Evolutionary conservation across 2,888 invertebrate genomes (phyloP).

Genomic region (Amphipoea oculea): DNA sequence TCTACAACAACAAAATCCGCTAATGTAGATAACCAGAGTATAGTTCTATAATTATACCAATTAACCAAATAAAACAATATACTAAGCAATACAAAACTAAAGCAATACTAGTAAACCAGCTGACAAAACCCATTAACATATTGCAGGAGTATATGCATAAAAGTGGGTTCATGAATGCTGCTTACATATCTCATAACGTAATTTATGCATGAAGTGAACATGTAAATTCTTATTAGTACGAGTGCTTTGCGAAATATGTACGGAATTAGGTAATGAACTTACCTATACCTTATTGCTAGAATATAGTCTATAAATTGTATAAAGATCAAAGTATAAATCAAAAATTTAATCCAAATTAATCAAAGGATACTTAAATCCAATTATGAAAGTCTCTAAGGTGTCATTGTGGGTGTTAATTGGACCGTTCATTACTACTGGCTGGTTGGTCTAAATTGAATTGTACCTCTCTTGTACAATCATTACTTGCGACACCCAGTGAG

Average conservation of each 20-base stretch:
- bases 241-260: slow-evolving; percentile 41
- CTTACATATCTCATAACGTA: slow-evolving; percentile 46
- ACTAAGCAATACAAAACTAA: neutral
- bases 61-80: neutral
- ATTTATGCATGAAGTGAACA: slow-evolving; percentile 31
- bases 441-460: slow-evolving; percentile 56
- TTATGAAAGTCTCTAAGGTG: slow-evolving; percentile 54
- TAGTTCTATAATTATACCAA: neutral
- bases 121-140: slow-evolving; percentile 6
- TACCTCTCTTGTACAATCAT: slow-evolving; percentile 60
- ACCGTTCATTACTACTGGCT: slow-evolving; percentile 45
- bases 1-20: neutral
- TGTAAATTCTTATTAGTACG: slow-evolving; percentile 42
- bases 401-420: slow-evolving; percentile 62
- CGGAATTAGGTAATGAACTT: slow-evolving; percentile 10
- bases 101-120: neutral
- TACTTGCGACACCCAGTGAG: slow-evolving; percentile 59
- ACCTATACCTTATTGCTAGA: neutral
- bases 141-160: slow-evolving; percentile 25
- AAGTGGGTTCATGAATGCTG: slow-evolving; percentile 39
- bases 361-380: slow-evolving; percentile 50
- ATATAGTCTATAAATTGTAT: slow-evolving; percentile 10
- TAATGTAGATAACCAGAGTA: neutral
- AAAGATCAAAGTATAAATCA: slow-evolving; percentile 30
- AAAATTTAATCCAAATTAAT: slow-evolving; percentile 34